These are phyloP conservation scores for Scartelaos histophorus DNA, from an alignment of 2,113 vertebrate genomes.

Conservation along the genomic window DNA sequence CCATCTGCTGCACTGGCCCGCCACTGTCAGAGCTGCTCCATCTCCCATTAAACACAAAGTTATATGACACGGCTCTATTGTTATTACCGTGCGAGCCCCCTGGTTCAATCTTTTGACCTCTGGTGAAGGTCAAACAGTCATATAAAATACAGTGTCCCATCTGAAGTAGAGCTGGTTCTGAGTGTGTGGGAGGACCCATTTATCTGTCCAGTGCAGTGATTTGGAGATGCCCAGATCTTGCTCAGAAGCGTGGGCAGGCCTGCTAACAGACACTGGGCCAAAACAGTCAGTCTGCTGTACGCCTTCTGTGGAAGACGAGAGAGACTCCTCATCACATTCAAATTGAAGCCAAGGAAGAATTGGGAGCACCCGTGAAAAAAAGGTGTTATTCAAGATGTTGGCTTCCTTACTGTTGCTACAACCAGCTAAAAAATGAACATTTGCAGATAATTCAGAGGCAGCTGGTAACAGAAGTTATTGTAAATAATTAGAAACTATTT, in stretches of 20 bases:
- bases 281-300: conserved; percentile 11
- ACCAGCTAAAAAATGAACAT: background rate
- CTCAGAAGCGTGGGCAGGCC: conserved; percentile 23
- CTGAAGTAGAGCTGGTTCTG: conserved; percentile 22
- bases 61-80: conserved; percentile 19
- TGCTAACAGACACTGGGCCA: conserved; percentile 30
- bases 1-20: conserved; percentile 35
- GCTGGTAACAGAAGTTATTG: background rate
- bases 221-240: conserved; percentile 22
- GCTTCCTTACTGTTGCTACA: background rate
- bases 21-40: conserved; percentile 19
- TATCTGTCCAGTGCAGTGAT: conserved; percentile 33
- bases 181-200: conserved; percentile 35
- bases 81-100: conserved; percentile 13
- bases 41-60: conserved; percentile 27
- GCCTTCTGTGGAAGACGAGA: conserved; percentile 20
- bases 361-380: conserved; percentile 3
- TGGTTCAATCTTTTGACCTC: conserved; percentile 26
- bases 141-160: conserved; percentile 26
- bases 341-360: background rate
- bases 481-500: background rate
- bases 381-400: conserved; percentile 11
- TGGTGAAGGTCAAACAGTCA: conserved; percentile 24
- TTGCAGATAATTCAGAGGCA: background rate
- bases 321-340: conserved; percentile 3